Conservation (phyloP, 1,140 invertebrate species). For the Pentalonia nigronervosa region DNA sequence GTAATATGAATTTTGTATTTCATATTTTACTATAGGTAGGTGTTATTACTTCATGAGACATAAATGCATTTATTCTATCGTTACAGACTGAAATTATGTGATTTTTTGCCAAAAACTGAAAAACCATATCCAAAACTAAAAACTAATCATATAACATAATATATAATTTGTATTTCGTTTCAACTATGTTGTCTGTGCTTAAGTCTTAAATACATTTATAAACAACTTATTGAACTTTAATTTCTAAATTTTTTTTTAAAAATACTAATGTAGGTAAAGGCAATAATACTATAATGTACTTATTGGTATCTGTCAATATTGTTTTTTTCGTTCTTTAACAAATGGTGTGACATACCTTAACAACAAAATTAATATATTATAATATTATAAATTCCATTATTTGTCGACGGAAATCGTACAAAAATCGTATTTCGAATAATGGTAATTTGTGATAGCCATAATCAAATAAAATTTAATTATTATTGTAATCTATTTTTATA, state of each 20-base stretch:
- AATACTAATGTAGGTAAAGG: too few species aligned
- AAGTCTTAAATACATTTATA: neutral
- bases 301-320: neutral
- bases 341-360: neutral
- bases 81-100: too few species aligned
- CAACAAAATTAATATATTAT: neutral
- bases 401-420: neutral
- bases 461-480: neutral
- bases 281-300: neutral
- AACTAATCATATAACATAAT: too few species aligned
- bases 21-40: too few species aligned
- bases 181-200: too few species aligned
- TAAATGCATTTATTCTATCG: too few species aligned
- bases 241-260: neutral
- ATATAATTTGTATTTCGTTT: too few species aligned
- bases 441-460: neutral
- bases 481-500: neutral
- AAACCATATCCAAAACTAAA: too few species aligned
- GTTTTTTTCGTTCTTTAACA: neutral
- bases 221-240: neutral
- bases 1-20: too few species aligned
- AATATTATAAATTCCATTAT: neutral
- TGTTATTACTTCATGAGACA: too few species aligned
- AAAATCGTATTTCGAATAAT: too few species aligned
- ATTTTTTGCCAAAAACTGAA: too few species aligned